These are phyloP conservation scores for Xylota sylvarum DNA, from an alignment of 2,888 invertebrate species.

Conservation along the genomic window DNA sequence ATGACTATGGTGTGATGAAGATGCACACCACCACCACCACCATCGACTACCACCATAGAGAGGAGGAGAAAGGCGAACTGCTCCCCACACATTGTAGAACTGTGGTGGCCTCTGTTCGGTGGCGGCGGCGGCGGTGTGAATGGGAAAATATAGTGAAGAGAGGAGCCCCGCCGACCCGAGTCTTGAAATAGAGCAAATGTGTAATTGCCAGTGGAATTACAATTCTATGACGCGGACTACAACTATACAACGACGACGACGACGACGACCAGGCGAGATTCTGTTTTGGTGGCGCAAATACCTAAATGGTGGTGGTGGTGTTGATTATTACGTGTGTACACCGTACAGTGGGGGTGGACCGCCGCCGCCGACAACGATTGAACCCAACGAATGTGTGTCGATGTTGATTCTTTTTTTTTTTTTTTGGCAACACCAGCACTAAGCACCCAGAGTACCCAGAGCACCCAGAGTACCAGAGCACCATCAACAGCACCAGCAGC, in stretches of 20 bases:
- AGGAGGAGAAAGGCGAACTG: constrained; percentile 4
- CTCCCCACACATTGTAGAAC: no score
- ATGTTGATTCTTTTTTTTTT: neutral
- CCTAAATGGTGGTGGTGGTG: no score
- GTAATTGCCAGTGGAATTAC: constrained; percentile 58
- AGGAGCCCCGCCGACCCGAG: neutral
- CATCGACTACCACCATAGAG: constrained; percentile 1
- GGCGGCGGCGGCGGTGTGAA: constrained; percentile 39
- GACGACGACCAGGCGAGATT: constrained; percentile 6
- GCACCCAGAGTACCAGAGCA: no score
- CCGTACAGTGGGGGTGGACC: constrained; percentile 15
- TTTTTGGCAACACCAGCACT: neutral
- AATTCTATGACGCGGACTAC: constrained; percentile 1
- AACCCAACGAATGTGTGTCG: constrained; percentile 34
- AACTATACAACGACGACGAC: neutral
- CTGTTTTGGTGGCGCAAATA: constrained; percentile 44
- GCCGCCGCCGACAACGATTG: constrained; percentile 5
- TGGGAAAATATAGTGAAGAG: constrained; percentile 22
- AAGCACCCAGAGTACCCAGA: no score
- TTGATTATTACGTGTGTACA: constrained; percentile 43
- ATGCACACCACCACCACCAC: constrained; percentile 51
- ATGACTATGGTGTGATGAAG: constrained; percentile 43
- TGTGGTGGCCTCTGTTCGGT: no score
- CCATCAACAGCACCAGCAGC: neutral
- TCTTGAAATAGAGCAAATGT: constrained; percentile 47